Base-by-base conservation (phyloP, 2,888 invertebrate species). In the Neoscelio sp. region DNA sequence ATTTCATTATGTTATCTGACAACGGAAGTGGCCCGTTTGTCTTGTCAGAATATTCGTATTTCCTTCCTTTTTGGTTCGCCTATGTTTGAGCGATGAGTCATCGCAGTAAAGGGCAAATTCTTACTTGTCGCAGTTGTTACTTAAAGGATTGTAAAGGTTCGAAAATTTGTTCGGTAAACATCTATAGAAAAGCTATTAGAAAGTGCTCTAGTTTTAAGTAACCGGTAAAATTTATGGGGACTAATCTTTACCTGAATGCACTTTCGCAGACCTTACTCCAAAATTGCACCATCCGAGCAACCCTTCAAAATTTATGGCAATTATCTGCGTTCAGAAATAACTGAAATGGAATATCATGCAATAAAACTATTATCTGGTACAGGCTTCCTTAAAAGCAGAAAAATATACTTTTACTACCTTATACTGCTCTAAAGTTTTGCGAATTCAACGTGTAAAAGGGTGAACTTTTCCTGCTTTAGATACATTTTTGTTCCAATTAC, bases 71-170 rank as follows among this genome's bases (percentile, higher is more conserved):
- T n/a, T n/a, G n/a, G n/a, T n/a, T n/a, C n/a, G n/a, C n/a, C n/a
- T n/a, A n/a, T n/a, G n/a, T n/a, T n/a, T n/a, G n/a, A n/a, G n/a
- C n/a, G n/a, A n/a, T n/a, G n/a, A n/a, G n/a, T n/a, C n/a, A n/a
- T n/a, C n/a, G n/a, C n/a, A 23, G 23, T 4, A 23, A 23, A 23
- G 23, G 23, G 6, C 23, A 23, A 23, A 23, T n/a, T n/a, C n/a
- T n/a, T n/a, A n/a, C n/a, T n/a, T n/a, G 10, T 42, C 2, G 23
- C 1, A 6, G 15, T 23, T 40, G 23, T 56, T 40, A 26, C 38
- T 56, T 23, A 62, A 62, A 62, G 62, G 62, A 62, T 62, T 62
- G 62, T 33, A 62, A 62, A 62, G 17, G 12, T 26, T 8, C 15
- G 17, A 7, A 52, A 52, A 56, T 56, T 56, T 56, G 8, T 40